Base-by-base conservation (phyloP, 2,113 vertebrate genomes). In the Vulpes ferrilata region DNA sequence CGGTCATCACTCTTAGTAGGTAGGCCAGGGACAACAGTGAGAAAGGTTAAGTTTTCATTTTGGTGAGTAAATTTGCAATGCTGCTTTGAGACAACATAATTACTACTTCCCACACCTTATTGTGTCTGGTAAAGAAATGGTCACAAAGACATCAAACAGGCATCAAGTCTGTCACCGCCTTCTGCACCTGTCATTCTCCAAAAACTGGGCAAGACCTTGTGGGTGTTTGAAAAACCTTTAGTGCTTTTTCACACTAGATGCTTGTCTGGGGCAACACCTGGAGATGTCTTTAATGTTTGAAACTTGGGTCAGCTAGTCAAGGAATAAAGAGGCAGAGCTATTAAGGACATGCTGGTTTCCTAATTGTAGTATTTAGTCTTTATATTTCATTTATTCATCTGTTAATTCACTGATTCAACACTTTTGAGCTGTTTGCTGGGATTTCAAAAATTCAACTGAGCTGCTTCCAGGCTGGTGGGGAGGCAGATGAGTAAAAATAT, bases 21-120 rank as follows among this genome's bases (percentile, higher is more conserved):
- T 11, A 69, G 91, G 92, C 86, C 79, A 95, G 82, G 91, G 79
- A 86, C n/a, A 19, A 62, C 85, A 79, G n/a, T 93, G 89, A 94
- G 96, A 97, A 97, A 98, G 92, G 94, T 98, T 96, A 98, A 97
- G 74, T 97, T 96, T 97, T 96, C 97, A 95, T 97, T 98, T 96
- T n/a, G 86, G 78, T 60, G 57, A 0, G 2, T 97, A 94, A 96
- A 97, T 97, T 93, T 78, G 91, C 95, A 80, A 67, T 82, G 92
- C 90, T 95, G 97, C 97, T 97, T 98, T 65, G 97, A 98, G 97
- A 97, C 94, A 97, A 35, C 94, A 76, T 95, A 73, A 30, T 96
- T 96, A 96, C 95, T 78, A n/a, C 59, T 96, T 98, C 91, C 35
- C 74, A 87, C 53, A 69, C 59, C 69, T 76, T 59, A 85, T 55